Conservation (phyloP, 2,888 invertebrate genomes). For the Himalopsyche japonica region DNA sequence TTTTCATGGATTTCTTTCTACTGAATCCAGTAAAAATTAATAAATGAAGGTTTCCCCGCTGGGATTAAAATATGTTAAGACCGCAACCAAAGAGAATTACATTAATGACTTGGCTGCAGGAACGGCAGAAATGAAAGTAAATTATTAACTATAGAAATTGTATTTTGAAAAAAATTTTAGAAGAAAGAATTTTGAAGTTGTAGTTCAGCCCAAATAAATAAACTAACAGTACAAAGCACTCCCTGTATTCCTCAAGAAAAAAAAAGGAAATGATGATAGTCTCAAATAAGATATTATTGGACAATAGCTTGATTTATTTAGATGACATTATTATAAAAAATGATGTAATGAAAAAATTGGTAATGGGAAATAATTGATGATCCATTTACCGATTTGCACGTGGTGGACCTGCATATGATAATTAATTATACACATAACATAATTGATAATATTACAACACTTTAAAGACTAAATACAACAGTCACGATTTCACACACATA, state of each 20-base stretch:
- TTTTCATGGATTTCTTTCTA: too few relatives aligned
- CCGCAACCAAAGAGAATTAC: too few relatives aligned
- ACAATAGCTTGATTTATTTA: background rate
- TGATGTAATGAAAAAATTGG: background rate
- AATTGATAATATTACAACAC: slow-evolving; percentile 33
- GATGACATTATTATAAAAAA: background rate
- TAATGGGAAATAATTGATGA: slow-evolving; percentile 47
- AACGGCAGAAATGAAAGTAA: too few relatives aligned
- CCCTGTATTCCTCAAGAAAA: background rate
- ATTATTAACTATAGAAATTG: too few relatives aligned
- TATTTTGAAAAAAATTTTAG: too few relatives aligned
- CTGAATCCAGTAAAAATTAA: too few relatives aligned
- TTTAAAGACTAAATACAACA: slow-evolving; percentile 33
- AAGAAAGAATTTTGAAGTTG: too few relatives aligned
- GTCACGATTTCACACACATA: slow-evolving; percentile 33
- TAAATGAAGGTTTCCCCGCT: too few relatives aligned
- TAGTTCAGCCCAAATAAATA: too few relatives aligned
- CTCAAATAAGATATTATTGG: background rate
- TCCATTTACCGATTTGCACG: slow-evolving; percentile 64
- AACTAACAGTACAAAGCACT: background rate
- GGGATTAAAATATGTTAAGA: too few relatives aligned
- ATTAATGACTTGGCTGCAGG: too few relatives aligned
- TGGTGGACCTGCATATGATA: slow-evolving; percentile 58
- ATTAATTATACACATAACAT: slow-evolving; percentile 32
- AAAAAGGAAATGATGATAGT: background rate